Base-by-base conservation (phyloP, 2,113 vertebrate genomes). In the Indicator maculatus region DNA sequence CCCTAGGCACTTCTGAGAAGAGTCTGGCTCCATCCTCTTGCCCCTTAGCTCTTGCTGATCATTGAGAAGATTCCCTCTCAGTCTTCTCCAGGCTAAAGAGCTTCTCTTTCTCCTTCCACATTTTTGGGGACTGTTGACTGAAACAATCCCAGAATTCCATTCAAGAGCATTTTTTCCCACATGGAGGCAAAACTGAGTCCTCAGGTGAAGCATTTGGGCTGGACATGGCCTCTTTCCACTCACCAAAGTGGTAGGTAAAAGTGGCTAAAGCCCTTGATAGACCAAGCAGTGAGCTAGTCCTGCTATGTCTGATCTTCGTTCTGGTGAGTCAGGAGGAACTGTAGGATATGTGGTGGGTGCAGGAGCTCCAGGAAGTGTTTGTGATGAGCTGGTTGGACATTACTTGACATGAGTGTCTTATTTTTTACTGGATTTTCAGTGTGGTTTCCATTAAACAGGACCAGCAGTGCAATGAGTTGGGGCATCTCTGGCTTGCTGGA, bases 21-120 rank as follows among this genome's bases (percentile, higher is more conserved):
- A 26, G 23, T 52, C 50, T 52, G 50, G 9, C 50, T 6, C 12
- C 50, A 52, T 24, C 23, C 12, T 26, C 50, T 52, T 52, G 23
- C 24, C 23, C 50, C 50, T 18, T 24, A 13, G 23, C 50, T 52
- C 50, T 52, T 52, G 23, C 23, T 52, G 23, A 52, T 23, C 50
- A 12, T 52, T 52, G 50, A 52, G 50, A 52, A 50, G 47, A 23
- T 50, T 23, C 47, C 12, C 23, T 52, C 21, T 52, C 47, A 50
- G 6, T 26, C 50, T 52, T 52, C 50, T 52, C 23, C 50, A 26
- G 50, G 50, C 50, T 52, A 52, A 52, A 52, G 50, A 52, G 50
- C 50, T 58, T 74, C 41, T 20, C 0, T 12, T 64, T 39, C 58
- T 72, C 30, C 16, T 3, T 5, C 18, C 3, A 0, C 1, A 2